Percentiles rank a stretch among this genome's conserved stretches.
Conservation (phyloP, 2,797 vertebrate genomes). For the Megalops cyprinoides region DNA sequence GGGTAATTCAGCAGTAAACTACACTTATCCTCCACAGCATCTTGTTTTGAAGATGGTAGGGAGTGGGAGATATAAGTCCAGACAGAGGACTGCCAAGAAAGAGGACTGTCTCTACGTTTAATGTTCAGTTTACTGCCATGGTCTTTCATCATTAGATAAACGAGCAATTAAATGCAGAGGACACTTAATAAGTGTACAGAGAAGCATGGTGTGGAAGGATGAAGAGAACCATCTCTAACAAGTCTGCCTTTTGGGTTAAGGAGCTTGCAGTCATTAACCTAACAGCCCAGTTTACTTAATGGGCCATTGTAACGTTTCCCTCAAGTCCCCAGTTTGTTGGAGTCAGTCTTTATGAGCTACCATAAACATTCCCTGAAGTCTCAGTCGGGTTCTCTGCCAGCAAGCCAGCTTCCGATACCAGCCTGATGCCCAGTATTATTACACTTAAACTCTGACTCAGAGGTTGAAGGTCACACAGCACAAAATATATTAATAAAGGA, state of each 20-base stretch:
- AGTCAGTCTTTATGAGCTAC: background rate
- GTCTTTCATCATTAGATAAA: slow-evolving; percentile 71
- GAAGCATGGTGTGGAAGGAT: slow-evolving; percentile 67
- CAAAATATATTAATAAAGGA: background rate
- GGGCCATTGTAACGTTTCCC: slow-evolving; percentile 64
- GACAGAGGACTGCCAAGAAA: slow-evolving; percentile 56
- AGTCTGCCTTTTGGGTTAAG: slow-evolving; percentile 66
- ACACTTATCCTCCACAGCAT: too few relatives aligned
- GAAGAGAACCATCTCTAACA: slow-evolving; percentile 76
- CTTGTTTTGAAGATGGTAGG: too few relatives aligned
- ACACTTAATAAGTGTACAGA: slow-evolving; percentile 76
- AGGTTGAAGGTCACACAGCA: background rate
- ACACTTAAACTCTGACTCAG: background rate
- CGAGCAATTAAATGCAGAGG: slow-evolving; percentile 77
- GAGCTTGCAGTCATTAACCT: slow-evolving; percentile 68
- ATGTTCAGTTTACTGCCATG: slow-evolving; percentile 74
- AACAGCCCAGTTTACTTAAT: slow-evolving; percentile 68
- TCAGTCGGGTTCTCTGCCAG: background rate
- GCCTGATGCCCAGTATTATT: background rate
- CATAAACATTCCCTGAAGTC: background rate
- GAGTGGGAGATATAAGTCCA: slow-evolving; percentile 42
- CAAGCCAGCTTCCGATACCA: background rate
- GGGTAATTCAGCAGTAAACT: too few relatives aligned
- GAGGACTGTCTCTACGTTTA: slow-evolving; percentile 66
- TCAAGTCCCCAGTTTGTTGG: slow-evolving; percentile 53